Base-by-base conservation (phyloP, 1,140 invertebrate genomes). In the Melipona quadrifasciata region DNA sequence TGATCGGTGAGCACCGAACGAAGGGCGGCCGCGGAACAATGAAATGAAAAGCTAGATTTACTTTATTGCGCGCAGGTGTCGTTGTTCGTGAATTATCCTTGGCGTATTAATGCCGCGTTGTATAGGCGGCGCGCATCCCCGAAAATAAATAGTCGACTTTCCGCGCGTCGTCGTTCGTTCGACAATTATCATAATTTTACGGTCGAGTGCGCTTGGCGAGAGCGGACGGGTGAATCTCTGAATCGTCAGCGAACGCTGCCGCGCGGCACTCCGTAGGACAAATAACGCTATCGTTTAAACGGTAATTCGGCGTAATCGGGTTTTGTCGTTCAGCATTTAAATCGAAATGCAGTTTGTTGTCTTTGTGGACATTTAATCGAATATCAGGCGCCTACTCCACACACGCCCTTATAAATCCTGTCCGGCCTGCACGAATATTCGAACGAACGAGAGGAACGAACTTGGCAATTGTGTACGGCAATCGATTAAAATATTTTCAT, bases 401-500 rank as follows among this genome's bases (percentile, higher is more conserved):
- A 67, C 53, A 21, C 57, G 67, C 39, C 39, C 47, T 71, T 79
- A 72, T 79, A 84, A 84, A 79, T 61, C 71, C 82, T 55, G 70
- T 77, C 73, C 58, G 11, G 16, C 55, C 27, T 5, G 31, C 10
- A 24, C 73, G 73, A 81, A 85, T 88, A 81, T 86, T 61, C 84
- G 8, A 47, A 47, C 39, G 39, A 47, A 53, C 74, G 77, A 74
- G 61, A 31, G 39, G 70, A 47, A 61, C 72, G 78, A 82, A 71
- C 78, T 51, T 27, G 84, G 16, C 58, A 68, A 88, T 84, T 68
- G 71, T 57, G 19, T 78, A 72, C 31, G 84, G 86, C 83, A 80
- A 87, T 88, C 89, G 89, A 90, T 90, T 89, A 90, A 90, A 90
- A 90, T 90, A 90, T 90, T 88, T 87, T 90, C 80, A 77, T 86